Base-by-base conservation (phyloP, 2,113 vertebrate genomes). In the Stercorarius parasiticus region DNA sequence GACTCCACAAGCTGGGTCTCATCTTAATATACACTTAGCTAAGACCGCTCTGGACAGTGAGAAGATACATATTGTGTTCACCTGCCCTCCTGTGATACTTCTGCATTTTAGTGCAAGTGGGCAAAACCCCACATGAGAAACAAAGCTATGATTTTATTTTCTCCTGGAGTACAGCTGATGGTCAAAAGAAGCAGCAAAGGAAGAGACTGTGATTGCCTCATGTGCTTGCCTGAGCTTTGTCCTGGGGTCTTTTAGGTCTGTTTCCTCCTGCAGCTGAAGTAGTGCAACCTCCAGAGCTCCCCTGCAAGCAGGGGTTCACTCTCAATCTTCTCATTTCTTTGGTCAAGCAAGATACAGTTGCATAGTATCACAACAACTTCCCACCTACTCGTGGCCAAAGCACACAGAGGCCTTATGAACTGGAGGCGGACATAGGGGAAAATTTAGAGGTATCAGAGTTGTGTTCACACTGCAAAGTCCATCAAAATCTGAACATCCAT, bases 351-450 rank as follows among this genome's bases (percentile, higher is more conserved):
- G 34, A 84, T 52, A 58, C 55, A 67, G 34, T 76, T 78, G 36
- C 27, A 67, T 43, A 29, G 15, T 55, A 30, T 56, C 65, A 62
- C 6, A 15, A 1, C 0, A 2, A 53, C 26, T 84, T 88, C 47
- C 34, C 25, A 45, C 15, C 17, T 78, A 26, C 30, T 89, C n/a
- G 6, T 45, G 22, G 40, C 55, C 71, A 90, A 64, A 78, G 64
- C 15, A 71, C 23, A 26, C 12, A 47, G 29, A 73, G 14, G 38
- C 23, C 18, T 95, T 43, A 30, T 29, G 36, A 22, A 36, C 42
- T 19, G n/a, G 9, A 71, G 23, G 22, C 77, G 30, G n/a, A 70
- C 53, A 65, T 0, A 0, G 17, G n/a, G 26, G 11, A 25, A 69
- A 92, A 86, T 76, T 32, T 17, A 67, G 38, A 90, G 52, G 27